Percentiles rank a stretch among this genome's conserved stretches.
Conservation (phyloP, 1,140 invertebrate genomes). For the Drosophila asahinai region DNA sequence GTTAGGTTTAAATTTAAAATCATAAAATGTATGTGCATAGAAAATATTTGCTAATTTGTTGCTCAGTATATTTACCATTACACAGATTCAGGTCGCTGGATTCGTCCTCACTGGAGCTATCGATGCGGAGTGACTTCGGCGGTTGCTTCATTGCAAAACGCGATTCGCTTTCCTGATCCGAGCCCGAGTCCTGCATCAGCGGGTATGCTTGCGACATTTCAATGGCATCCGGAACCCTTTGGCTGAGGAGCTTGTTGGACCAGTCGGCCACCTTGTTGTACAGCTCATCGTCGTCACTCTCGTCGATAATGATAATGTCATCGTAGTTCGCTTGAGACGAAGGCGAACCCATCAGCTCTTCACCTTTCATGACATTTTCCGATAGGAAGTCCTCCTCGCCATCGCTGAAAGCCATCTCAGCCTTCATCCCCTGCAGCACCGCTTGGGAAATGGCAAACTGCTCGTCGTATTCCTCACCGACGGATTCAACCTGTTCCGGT, state of each 20-base stretch:
- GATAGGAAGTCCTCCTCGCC: conserved; percentile 13
- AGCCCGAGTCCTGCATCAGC: neutral
- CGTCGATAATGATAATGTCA: conserved; percentile 53
- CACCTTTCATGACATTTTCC: neutral
- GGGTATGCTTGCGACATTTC: conserved; percentile 54
- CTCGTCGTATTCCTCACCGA: conserved; percentile 56
- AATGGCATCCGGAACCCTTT: conserved; percentile 25
- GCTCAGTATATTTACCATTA: too few relatives aligned
- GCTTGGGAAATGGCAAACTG: conserved; percentile 55
- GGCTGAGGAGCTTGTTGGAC: conserved; percentile 70
- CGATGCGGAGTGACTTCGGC: conserved; percentile 18
- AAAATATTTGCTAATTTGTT: too few relatives aligned
- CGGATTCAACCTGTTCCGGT: neutral
- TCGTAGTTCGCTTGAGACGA: conserved; percentile 24
- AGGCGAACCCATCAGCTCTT: neutral
- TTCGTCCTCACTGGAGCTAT: conserved; percentile 21
- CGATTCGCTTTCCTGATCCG: conserved; percentile 5
- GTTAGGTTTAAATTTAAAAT: too few relatives aligned
- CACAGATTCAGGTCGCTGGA: neutral
- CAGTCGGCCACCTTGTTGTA: conserved; percentile 65
- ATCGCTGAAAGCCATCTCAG: conserved; percentile 56
- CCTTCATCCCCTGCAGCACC: conserved; percentile 67
- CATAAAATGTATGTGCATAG: too few relatives aligned
- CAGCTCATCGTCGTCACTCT: conserved; percentile 61
- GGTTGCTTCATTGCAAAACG: neutral